Conservation (phyloP, 2,113 vertebrate genomes). For the Eudyptes chrysolophus region DNA sequence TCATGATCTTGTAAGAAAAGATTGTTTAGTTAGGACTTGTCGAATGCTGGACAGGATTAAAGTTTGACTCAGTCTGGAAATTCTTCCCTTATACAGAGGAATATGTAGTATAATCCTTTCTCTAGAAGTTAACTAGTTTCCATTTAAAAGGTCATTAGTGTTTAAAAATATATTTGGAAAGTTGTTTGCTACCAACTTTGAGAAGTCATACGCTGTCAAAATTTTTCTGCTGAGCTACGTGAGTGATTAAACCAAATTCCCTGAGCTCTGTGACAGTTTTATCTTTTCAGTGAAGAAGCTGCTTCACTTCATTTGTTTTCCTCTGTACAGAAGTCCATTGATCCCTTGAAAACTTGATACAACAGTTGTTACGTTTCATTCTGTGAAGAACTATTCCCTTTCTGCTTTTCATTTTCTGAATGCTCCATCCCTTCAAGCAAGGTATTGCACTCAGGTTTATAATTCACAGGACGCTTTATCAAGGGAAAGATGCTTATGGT, state of each 20-base stretch:
- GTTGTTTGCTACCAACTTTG: neutral
- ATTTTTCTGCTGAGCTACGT: neutral
- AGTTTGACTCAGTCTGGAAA: neutral
- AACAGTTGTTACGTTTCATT: neutral
- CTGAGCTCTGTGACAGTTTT: neutral
- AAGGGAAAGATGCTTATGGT: neutral
- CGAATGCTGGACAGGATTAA: neutral
- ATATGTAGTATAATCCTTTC: neutral
- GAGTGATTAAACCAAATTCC: neutral
- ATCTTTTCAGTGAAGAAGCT: neutral
- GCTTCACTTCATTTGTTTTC: neutral
- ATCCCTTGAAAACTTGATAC: neutral
- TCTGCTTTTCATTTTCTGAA: neutral
- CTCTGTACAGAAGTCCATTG: neutral
- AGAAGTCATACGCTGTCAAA: neutral
- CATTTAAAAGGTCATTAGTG: neutral
- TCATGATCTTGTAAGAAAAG: neutral
- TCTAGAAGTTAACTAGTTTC: neutral
- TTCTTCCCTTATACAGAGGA: neutral
- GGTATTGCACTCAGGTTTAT: neutral
- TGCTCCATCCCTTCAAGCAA: neutral
- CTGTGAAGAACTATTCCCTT: neutral
- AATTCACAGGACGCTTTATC: neutral
- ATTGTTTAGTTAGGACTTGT: neutral
- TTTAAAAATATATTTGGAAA: neutral